Conservation (phyloP, 2,113 vertebrate species). For the Beaufortia kweichowensis region DNA sequence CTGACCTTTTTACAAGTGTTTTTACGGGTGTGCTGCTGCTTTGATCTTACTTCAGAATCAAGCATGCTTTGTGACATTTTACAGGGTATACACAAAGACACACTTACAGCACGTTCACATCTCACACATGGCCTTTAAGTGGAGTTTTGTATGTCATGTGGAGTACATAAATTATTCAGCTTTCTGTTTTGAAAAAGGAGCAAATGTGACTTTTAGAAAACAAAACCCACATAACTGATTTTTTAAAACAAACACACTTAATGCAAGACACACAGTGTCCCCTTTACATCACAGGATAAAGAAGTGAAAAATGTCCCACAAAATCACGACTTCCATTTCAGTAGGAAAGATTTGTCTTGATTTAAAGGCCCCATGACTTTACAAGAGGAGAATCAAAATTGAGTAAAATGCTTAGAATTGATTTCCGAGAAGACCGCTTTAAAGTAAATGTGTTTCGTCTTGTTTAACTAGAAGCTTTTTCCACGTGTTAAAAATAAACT, state of each 20-base stretch:
- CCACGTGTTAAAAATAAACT: background rate
- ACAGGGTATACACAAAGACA: conserved; percentile 30
- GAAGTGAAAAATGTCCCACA: no score
- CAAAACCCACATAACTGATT: background rate
- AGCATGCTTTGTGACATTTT: conserved; percentile 43
- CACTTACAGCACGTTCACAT: conserved; percentile 17
- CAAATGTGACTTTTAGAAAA: background rate
- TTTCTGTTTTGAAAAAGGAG: background rate
- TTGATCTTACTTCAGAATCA: conserved; percentile 47
- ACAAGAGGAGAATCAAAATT: no score
- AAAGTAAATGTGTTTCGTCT: no score
- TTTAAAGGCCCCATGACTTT: no score
- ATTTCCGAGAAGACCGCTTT: no score
- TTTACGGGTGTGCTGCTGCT: conserved; percentile 32
- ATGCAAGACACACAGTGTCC: no score
- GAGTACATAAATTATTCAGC: conserved; percentile 20
- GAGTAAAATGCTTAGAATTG: no score
- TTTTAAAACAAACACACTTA: background rate
- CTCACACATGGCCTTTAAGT: conserved; percentile 2
- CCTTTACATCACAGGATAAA: no score
- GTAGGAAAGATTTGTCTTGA: no score
- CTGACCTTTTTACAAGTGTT: conserved; percentile 42
- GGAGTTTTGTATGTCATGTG: conserved; percentile 12
- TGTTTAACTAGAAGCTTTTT: background rate
- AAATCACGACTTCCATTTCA: no score